These are phyloP conservation scores for Sussaba pulchella DNA, from an alignment of 2,888 invertebrate genomes.

Conservation along the genomic window DNA sequence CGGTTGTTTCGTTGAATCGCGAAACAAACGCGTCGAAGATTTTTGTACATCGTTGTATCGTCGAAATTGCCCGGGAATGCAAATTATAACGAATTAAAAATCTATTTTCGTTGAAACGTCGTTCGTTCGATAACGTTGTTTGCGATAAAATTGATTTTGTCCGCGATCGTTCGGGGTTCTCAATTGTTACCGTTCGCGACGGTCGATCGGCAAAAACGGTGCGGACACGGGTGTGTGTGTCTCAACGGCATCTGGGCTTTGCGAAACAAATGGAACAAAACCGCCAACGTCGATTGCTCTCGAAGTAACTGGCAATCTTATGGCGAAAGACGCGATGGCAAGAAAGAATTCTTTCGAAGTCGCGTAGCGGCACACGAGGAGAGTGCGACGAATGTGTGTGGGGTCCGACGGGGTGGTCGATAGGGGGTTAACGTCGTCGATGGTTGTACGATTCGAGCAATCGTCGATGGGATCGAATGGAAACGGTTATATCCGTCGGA, in stretches of 20 bases:
- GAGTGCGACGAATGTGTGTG: no score
- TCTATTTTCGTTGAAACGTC: background rate
- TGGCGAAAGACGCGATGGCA: no score
- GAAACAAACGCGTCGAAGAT: background rate
- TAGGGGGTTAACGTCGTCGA: background rate
- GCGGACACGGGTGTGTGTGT: no score
- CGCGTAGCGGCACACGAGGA: no score
- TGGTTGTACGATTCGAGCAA: slow-evolving; percentile 32
- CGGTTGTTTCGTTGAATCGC: slow-evolving; percentile 25
- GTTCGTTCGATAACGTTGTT: background rate
- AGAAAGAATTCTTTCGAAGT: background rate
- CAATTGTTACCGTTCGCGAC: no score
- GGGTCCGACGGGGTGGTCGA: no score
- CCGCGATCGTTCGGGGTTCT: no score
- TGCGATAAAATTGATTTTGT: background rate
- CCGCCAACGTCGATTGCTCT: no score
- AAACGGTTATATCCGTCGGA: no score
- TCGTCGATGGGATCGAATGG: slow-evolving; percentile 13
- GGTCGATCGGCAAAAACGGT: no score
- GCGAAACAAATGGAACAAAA: background rate
- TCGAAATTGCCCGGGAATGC: slow-evolving; percentile 12
- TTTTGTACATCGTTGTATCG: background rate
- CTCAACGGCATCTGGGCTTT: no score
- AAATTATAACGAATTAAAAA: slow-evolving; percentile 36
- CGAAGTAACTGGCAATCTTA: no score